Percentiles rank a stretch among this genome's conserved stretches.
These are phyloP conservation scores for Clunio marinus DNA, from an alignment of 2,888 invertebrate species.

Conservation along the genomic window DNA sequence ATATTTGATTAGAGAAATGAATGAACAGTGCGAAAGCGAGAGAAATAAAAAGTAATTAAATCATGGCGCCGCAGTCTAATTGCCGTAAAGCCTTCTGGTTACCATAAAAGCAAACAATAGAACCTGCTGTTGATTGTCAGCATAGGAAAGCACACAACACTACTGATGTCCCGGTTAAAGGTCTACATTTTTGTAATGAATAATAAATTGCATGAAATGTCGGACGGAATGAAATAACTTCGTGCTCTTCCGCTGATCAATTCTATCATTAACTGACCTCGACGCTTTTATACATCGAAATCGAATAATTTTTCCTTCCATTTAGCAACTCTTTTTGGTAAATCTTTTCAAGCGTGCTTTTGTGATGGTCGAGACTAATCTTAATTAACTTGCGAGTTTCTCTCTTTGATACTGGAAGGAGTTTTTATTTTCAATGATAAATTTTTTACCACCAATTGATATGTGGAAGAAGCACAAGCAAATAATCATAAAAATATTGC, in stretches of 20 bases:
- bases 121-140: neutral
- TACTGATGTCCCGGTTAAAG: neutral
- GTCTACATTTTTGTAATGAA: neutral
- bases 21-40: neutral
- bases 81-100: too few species aligned
- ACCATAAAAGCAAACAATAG: neutral
- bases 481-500: too few species aligned
- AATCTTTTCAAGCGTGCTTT: neutral
- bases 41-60: constrained; percentile 6
- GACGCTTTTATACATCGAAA: neutral
- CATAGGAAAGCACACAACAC: too few species aligned
- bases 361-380: neutral
- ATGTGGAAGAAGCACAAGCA: too few species aligned
- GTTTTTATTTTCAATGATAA: too few species aligned
- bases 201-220: neutral
- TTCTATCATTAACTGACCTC: neutral
- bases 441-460: too few species aligned
- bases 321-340: neutral
- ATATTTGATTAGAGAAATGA: too few species aligned
- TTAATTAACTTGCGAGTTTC: constrained; percentile 6
- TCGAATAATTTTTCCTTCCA: constrained; percentile 14
- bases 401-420: too few species aligned
- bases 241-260: neutral
- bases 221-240: neutral
- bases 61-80: neutral